A percentile compares a stretch with the other conserved stretches of the same genome.
Conservation (phyloP, 2,113 vertebrate genomes). For the Lophochroa leadbeateri region DNA sequence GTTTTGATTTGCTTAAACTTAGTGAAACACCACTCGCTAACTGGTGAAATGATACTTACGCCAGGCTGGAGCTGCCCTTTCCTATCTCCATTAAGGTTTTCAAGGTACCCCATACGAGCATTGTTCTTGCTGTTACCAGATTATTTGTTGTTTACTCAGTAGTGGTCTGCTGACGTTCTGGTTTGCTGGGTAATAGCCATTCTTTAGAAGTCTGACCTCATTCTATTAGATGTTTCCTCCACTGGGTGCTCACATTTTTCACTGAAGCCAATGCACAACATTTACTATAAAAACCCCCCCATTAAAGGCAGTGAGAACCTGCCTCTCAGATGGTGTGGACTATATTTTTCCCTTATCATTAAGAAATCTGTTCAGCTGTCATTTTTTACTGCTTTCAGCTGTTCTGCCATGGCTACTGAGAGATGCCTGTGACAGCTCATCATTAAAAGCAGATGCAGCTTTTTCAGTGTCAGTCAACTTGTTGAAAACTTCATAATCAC, state of each 20-base stretch:
- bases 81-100: not conserved
- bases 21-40: not conserved
- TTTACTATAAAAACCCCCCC: not conserved
- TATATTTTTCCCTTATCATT: not conserved
- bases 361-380: not conserved
- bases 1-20: not conserved
- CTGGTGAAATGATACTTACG: not conserved
- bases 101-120: not conserved
- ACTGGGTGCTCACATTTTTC: not conserved
- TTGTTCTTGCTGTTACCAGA: not conserved
- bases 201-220: conserved; percentile 46
- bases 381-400: not conserved
- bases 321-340: not conserved
- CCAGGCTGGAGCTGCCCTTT: not conserved
- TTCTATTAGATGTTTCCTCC: not conserved
- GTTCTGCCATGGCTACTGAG: conserved; percentile 18
- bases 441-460: conserved; percentile 19
- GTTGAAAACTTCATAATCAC: not conserved
- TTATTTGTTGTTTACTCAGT: not conserved
- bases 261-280: not conserved
- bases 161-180: not conserved
- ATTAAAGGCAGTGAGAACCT: not conserved
- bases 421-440: conserved; percentile 17
- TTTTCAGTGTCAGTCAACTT: not conserved
- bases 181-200: not conserved